Evolutionary conservation across 2,113 vertebrate species (phyloP).

Genomic region (Motacilla tschutschensis): DNA sequence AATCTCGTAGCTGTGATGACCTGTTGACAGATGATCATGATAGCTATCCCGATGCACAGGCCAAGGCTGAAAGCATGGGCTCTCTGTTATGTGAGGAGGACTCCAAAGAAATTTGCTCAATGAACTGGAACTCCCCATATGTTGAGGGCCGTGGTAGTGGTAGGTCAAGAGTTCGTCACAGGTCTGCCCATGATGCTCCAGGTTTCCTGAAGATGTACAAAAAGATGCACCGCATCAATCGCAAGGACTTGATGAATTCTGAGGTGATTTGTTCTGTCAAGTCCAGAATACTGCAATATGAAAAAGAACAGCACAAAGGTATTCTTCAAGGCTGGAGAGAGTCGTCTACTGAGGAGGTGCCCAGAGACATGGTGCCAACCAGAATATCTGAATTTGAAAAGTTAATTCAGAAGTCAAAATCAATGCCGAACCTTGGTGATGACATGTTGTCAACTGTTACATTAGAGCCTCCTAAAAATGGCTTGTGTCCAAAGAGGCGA

Average conservation of each 20-base stretch:
- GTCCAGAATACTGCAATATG: constrained; percentile 88
- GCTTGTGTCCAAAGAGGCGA: constrained; percentile 82
- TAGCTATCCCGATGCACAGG: constrained; percentile 68
- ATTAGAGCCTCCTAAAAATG: constrained; percentile 81
- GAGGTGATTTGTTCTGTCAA: constrained; percentile 92
- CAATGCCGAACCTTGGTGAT: constrained; percentile 91
- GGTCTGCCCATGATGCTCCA: constrained; percentile 82
- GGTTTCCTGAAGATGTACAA: constrained; percentile 92
- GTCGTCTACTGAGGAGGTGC: constrained; percentile 84
- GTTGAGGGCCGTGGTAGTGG: constrained; percentile 42
- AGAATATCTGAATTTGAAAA: constrained; percentile 91
- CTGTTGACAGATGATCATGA: constrained; percentile 79
- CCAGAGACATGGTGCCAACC: constrained; percentile 87
- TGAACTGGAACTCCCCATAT: constrained; percentile 63
- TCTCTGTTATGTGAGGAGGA: constrained; percentile 84
- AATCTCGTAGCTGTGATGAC: constrained; percentile 88
- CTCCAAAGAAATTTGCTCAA: constrained; percentile 58
- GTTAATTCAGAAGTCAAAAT: constrained; percentile 92
- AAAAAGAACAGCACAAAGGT: constrained; percentile 80
- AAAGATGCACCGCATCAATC: constrained; percentile 94
- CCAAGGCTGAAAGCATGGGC: constrained; percentile 88
- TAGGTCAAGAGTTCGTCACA: constrained; percentile 76
- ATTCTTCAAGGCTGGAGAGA: constrained; percentile 73
- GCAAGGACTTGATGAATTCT: constrained; percentile 85
- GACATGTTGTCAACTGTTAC: constrained; percentile 82